These are phyloP conservation scores for Protonemura montana DNA, from an alignment of 2,888 invertebrate genomes.

Conservation along the genomic window DNA sequence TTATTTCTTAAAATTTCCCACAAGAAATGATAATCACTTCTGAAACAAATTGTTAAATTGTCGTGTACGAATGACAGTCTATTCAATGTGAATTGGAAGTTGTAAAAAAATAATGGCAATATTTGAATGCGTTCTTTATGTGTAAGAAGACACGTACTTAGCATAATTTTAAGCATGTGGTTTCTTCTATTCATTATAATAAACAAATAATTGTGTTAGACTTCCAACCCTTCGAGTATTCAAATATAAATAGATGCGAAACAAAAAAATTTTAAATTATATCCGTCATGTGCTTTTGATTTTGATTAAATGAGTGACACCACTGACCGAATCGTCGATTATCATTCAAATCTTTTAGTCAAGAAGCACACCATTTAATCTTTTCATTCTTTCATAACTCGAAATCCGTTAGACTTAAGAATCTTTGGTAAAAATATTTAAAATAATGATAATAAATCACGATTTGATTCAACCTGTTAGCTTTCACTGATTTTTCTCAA, in stretches of 20 bases:
- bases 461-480: constrained; percentile 24
- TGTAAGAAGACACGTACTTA: neutral
- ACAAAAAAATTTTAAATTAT: neutral
- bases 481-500: constrained; percentile 29
- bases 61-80: neutral
- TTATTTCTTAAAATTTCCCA: neutral
- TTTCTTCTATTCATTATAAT: neutral
- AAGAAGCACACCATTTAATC: neutral
- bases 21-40: neutral
- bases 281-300: neutral
- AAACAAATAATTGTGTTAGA: neutral
- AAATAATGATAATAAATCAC: neutral
- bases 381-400: neutral
- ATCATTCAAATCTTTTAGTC: constrained; percentile 3
- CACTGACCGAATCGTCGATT: neutral
- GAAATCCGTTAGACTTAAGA: neutral
- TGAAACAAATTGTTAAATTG: constrained; percentile 12
- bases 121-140: neutral
- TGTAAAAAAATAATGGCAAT: neutral
- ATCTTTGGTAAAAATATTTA: neutral
- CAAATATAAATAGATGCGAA: neutral
- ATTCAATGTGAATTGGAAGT: neutral
- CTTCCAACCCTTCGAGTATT: neutral
- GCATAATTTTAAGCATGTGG: constrained; percentile 12
- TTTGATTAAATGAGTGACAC: constrained; percentile 12